Conservation (phyloP, 2,888 invertebrate species). For the Stratiomys singularior region DNA sequence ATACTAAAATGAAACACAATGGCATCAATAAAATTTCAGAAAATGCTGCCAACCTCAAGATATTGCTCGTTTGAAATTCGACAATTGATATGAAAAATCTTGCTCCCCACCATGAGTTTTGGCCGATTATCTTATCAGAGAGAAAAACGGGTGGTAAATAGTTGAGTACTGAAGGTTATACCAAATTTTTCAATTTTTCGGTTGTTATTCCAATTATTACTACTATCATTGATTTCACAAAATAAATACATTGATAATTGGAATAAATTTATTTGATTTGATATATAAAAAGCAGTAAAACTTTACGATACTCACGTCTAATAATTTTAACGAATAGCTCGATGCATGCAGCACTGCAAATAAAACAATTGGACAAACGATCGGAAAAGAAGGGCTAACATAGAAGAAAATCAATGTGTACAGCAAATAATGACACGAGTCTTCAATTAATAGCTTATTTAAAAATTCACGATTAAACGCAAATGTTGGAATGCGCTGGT, state of each 20-base stretch:
- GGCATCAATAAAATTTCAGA: conserved; percentile 95
- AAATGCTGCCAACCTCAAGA: conserved; percentile 89
- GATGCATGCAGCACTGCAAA: conserved; percentile 94
- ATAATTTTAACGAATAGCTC: conserved; percentile 87
- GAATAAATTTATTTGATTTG: too few relatives aligned
- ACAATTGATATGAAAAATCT: conserved; percentile 87
- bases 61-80: conserved; percentile 89
- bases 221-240: too few relatives aligned
- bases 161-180: too few relatives aligned
- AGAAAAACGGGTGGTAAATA: too few relatives aligned
- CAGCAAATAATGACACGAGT: conserved; percentile 96
- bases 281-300: neutral
- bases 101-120: conserved; percentile 90
- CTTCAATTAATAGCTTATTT: conserved; percentile 82
- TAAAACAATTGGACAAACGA: conserved; percentile 87
- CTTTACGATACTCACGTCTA: conserved; percentile 82
- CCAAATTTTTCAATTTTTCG: too few relatives aligned
- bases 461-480: conserved; percentile 86
- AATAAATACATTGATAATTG: too few relatives aligned
- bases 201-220: too few relatives aligned
- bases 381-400: conserved; percentile 87
- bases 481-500: conserved; percentile 90
- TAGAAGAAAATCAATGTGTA: conserved; percentile 95
- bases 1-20: conserved; percentile 79
- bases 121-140: conserved; percentile 81